Evolutionary conservation across 2,113 vertebrate species (phyloP).

Genomic region (Puffinus mauretanicus): DNA sequence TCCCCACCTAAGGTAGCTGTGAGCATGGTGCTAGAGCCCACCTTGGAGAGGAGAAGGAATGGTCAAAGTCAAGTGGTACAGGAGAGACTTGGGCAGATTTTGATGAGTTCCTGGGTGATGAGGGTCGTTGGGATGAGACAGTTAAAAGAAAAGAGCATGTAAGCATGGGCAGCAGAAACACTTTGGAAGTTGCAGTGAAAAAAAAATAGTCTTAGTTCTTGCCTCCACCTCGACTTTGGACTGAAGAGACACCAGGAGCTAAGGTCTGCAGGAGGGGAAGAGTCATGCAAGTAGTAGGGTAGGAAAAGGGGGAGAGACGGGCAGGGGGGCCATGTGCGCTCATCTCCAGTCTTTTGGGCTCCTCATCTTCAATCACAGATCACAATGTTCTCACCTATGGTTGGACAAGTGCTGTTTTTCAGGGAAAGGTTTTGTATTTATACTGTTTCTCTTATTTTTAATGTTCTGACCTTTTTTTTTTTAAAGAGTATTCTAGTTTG

Average conservation of each 20-base stretch:
- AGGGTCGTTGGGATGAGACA: neutral
- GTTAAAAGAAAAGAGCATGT: neutral
- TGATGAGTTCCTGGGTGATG: neutral
- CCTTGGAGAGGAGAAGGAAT: neutral
- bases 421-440: conserved; percentile 56
- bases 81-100: neutral
- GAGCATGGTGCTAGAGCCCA: neutral
- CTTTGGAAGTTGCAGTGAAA: neutral
- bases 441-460: conserved; percentile 2
- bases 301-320: neutral
- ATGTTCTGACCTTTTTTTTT: neutral
- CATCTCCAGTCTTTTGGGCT: neutral
- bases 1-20: neutral
- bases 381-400: neutral
- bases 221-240: neutral
- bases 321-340: rapidly evolving
- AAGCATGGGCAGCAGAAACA: neutral
- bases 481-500: neutral
- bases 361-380: neutral
- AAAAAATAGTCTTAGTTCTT: neutral
- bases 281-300: rapidly evolving
- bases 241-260: neutral
- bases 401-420: neutral
- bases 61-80: neutral
- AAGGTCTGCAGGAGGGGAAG: neutral